A percentile compares a stretch with the other conserved stretches of the same genome.
These are phyloP conservation scores for Crossoptilon crossoptilon DNA, from an alignment of 2,797 vertebrate genomes.

Conservation along the genomic window DNA sequence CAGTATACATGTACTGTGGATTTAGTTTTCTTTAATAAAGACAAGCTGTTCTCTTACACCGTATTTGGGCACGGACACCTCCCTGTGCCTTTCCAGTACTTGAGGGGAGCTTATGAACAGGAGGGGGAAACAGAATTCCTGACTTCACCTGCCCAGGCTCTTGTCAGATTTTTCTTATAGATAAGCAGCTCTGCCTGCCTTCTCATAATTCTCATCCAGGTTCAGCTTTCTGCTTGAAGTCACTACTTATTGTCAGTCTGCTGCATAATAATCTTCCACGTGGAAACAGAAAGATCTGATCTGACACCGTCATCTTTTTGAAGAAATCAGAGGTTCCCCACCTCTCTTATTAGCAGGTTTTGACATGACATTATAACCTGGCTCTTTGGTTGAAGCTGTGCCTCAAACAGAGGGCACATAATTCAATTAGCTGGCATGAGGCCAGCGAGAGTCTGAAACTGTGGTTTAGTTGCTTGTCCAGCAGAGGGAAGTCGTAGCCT, in stretches of 20 bases:
- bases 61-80: neutral
- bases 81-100: neutral
- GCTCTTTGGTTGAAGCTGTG: neutral
- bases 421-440: fast-evolving
- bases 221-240: neutral
- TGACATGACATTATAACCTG: neutral
- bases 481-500: slow-evolving; percentile 45
- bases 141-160: neutral
- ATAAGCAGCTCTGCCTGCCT: neutral
- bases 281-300: neutral
- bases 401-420: fast-evolving
- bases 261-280: fast-evolving
- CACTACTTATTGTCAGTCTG: neutral
- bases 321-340: neutral
- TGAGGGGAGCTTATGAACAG: too few species aligned
- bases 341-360: neutral
- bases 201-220: neutral
- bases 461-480: neutral
- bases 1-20: neutral
- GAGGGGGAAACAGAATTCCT: neutral
- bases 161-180: neutral
- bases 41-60: too few species aligned
- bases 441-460: neutral
- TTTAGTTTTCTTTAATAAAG: neutral
- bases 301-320: neutral